Conservation (phyloP, 2,113 vertebrate species). For the Ceyx cyanopectus region DNA sequence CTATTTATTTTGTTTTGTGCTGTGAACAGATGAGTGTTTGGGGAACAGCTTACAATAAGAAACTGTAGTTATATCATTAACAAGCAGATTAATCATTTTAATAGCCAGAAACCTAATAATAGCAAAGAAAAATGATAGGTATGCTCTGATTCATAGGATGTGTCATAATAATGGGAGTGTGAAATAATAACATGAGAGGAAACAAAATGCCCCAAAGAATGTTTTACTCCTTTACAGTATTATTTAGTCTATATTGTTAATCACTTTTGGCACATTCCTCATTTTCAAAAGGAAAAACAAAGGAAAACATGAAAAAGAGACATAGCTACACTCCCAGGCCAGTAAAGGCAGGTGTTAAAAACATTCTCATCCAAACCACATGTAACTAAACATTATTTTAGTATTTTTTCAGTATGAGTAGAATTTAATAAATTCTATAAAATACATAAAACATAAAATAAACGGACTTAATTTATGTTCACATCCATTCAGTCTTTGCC, state of each 20-base stretch:
- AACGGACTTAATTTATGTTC: background rate
- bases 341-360: background rate
- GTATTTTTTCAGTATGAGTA: background rate
- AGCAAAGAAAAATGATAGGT: conserved; percentile 6
- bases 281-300: background rate
- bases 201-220: background rate
- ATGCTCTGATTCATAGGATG: background rate
- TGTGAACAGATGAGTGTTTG: background rate
- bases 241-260: conserved; percentile 3
- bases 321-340: background rate
- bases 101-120: background rate
- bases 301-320: background rate
- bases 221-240: background rate
- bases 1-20: background rate
- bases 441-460: too few species aligned
- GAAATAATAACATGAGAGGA: conserved; percentile 24
- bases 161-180: background rate
- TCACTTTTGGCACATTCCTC: background rate
- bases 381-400: background rate
- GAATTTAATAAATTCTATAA: background rate
- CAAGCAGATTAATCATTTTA: conserved; percentile 39
- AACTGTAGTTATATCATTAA: conserved; percentile 1
- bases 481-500: background rate
- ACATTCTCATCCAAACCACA: background rate
- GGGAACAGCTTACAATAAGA: conserved; percentile 4